Conservation (phyloP, 2,888 invertebrate genomes). For the Acronicta psi region DNA sequence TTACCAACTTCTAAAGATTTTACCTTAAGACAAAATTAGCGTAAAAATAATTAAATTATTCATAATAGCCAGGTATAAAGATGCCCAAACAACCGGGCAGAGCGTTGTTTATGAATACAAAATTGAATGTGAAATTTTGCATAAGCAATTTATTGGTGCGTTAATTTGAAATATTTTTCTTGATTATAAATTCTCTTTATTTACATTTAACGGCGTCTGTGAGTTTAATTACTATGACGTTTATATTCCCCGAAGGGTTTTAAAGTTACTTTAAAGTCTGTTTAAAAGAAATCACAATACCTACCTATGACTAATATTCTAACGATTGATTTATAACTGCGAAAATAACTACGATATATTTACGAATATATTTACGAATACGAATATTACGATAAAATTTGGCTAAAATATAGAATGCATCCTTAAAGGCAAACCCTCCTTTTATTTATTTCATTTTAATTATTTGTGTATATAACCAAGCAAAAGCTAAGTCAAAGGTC, state of each 20-base stretch:
- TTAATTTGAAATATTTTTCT: slow-evolving; percentile 42
- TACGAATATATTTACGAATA: no score
- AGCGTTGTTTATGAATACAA: slow-evolving; percentile 52
- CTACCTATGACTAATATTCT: no score
- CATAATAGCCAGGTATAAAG: slow-evolving; percentile 31
- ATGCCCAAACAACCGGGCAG: slow-evolving; percentile 17
- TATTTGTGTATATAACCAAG: no score
- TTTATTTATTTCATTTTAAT: no score
- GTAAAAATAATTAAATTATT: slow-evolving; percentile 49
- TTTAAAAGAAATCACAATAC: no score
- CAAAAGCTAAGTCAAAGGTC: no score
- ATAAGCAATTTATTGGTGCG: slow-evolving; percentile 39
- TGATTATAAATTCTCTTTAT: slow-evolving; percentile 28
- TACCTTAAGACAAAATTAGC: slow-evolving; percentile 23
- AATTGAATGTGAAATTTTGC: slow-evolving; percentile 45
- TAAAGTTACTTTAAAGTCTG: no score
- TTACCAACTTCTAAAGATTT: slow-evolving; percentile 2
- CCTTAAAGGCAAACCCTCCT: no score
- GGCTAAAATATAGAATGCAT: no score
- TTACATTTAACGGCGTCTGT: slow-evolving; percentile 6
- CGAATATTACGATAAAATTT: no score
- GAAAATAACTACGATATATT: no score
- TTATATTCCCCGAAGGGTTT: neutral
- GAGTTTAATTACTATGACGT: slow-evolving; percentile 3
- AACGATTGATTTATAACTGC: no score